Evolutionary conservation across 2,888 invertebrate genomes (phyloP), one percentile per base, ranked within the genome.

Genomic region (Rugalucina vietnamica): DNA sequence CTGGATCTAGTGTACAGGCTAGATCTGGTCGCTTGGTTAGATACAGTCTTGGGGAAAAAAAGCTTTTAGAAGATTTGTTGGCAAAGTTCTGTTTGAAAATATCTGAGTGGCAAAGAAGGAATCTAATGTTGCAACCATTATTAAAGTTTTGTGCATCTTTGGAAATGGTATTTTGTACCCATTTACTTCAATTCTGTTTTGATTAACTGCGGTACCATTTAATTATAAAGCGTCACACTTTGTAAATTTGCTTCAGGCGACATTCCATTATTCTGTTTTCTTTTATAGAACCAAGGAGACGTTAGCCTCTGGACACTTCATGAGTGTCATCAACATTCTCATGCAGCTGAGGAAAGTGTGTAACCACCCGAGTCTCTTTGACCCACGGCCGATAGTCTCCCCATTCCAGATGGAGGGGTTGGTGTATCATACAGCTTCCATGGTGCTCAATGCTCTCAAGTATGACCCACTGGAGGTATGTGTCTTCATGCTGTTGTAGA

Each of bases 261-360:
- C n/a, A n/a, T n/a, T 43, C 43, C 43, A 43, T 8, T 43, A 12
- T 18, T 43, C 10, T 43, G 8, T 8, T 65, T 65, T 65, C 76
- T 5, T 50, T 90, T 90, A 27, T 88, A 98, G 98, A 95, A 99
- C 99, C 73, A 97, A 96, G 94, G 99, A 99, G 96, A 98, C 98
- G 12, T 96, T 99, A 91, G 97, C 97, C 32, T 97, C 97, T 79
- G 99, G 99, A 80, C 99, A 98, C 96, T 96, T 98, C 49, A 98
- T 97, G 92, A 98, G 98, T 0, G 99, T 99, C 93, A 96, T 99
- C 60, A 99, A 99, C 95, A 98, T 99, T 91, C 98, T 99, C 37
- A 99, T 99, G 95, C 99, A 99, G 95, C 95, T 99, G 92, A 99
- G 99, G 94, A 99, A 99, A 95, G 99, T 99, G 93, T 99, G 99